Conservation (phyloP, 2,888 invertebrate species). For the Cecidostiba fungosa region DNA sequence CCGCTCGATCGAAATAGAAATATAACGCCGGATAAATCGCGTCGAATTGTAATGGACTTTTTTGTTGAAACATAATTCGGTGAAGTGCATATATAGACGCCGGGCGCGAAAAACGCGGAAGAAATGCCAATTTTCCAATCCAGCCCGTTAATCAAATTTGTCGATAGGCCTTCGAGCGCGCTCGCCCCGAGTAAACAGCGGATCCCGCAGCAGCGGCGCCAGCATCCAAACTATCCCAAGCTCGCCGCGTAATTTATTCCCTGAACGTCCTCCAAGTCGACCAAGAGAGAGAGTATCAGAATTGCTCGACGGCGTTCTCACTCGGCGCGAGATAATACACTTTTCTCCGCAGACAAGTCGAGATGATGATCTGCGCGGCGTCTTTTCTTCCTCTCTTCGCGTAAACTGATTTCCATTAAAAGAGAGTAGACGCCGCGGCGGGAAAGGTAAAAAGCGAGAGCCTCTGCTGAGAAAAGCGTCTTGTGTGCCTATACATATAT, state of each 20-base stretch:
- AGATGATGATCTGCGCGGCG: slow-evolving; percentile 21
- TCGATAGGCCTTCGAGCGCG: neutral
- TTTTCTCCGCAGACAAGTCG: slow-evolving; percentile 20
- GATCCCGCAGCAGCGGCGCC: neutral
- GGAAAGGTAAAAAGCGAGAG: neutral
- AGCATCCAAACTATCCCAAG: slow-evolving; percentile 44
- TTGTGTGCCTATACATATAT: neutral
- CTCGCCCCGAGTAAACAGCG: slow-evolving; percentile 43
- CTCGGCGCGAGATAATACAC: slow-evolving; percentile 26
- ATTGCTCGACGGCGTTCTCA: slow-evolving; percentile 16
- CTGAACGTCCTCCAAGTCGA: slow-evolving; percentile 29
- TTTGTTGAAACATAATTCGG: neutral
- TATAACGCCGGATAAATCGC: neutral
- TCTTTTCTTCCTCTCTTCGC: neutral
- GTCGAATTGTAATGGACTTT: neutral
- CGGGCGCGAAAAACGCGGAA: neutral
- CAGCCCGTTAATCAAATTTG: slow-evolving; percentile 31
- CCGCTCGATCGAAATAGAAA: neutral
- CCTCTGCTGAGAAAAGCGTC: neutral
- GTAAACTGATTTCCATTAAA: slow-evolving; percentile 37
- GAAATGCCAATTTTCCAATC: slow-evolving; percentile 1
- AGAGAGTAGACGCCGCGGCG: neutral
- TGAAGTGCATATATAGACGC: neutral
- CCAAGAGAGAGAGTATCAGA: slow-evolving; percentile 35
- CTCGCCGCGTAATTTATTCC: slow-evolving; percentile 43